These are phyloP conservation scores for Mya arenaria DNA, from an alignment of 1,140 invertebrate species.

Conservation along the genomic window DNA sequence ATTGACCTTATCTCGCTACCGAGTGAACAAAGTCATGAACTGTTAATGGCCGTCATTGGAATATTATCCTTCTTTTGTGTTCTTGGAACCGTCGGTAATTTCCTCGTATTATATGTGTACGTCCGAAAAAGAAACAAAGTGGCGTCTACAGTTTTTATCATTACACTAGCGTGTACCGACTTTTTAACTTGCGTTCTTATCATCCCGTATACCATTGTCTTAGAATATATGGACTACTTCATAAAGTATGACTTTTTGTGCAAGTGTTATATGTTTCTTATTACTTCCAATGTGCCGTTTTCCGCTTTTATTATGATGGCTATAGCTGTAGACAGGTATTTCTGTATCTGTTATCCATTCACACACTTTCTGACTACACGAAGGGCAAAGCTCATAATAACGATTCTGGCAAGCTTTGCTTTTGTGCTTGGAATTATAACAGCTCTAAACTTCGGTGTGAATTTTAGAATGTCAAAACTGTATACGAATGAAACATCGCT, in stretches of 20 bases:
- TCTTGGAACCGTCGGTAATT: slow-evolving; percentile 65
- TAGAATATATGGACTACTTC: slow-evolving; percentile 69
- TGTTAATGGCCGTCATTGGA: slow-evolving; percentile 59
- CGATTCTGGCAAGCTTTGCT: slow-evolving; percentile 66
- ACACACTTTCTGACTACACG: slow-evolving; percentile 71
- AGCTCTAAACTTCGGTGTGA: slow-evolving; percentile 71
- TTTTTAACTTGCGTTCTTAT: slow-evolving; percentile 73
- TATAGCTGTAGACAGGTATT: slow-evolving; percentile 79
- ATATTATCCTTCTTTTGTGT: slow-evolving; percentile 73
- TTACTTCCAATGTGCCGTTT: slow-evolving; percentile 78
- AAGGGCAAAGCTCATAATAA: slow-evolving; percentile 72
- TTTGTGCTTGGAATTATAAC: slow-evolving; percentile 74
- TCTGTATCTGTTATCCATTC: slow-evolving; percentile 80
- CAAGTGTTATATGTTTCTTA: slow-evolving; percentile 78
- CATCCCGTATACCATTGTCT: slow-evolving; percentile 76
- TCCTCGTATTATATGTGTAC: slow-evolving; percentile 79
- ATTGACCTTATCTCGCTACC: no score
- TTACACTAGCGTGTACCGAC: slow-evolving; percentile 77
- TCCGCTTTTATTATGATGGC: slow-evolving; percentile 80
- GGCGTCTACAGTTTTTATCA: slow-evolving; percentile 78
- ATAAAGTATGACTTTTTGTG: slow-evolving; percentile 72
- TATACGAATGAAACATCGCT: no score
- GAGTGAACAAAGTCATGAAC: no score
- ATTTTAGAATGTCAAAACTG: no score
- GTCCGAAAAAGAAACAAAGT: slow-evolving; percentile 75